phyloP scores from a whole-genome alignment of 2,113 vertebrate genomes.

The Oenanthe oenanthe region DNA sequence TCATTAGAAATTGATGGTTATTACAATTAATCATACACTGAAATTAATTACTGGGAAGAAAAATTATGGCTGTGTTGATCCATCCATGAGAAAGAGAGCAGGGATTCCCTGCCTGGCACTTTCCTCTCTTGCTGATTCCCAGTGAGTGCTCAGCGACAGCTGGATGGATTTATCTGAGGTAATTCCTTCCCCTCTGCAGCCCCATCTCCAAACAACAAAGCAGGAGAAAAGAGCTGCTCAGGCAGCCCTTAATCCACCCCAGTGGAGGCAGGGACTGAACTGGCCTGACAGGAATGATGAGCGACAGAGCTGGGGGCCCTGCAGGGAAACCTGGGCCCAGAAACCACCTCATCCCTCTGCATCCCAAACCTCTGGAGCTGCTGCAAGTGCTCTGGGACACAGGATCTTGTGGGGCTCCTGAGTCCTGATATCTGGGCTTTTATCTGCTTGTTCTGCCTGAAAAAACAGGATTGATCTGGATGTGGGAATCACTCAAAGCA shows the following conservation, averaged over 20 bases:
- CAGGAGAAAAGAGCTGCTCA: conserved; percentile 19
- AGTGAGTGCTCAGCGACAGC: not conserved
- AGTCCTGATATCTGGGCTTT: not conserved
- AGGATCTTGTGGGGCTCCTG: not conserved
- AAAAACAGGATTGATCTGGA: not conserved
- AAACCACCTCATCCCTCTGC: not conserved
- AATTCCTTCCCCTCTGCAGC: conserved; percentile 14
- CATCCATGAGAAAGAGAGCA: not conserved
- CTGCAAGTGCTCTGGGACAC: not conserved
- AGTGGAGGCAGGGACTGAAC: conserved; percentile 38
- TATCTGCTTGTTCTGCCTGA: rapidly evolving
- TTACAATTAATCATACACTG: conserved; percentile 42
- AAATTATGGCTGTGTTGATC: not conserved
- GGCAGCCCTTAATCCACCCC: conserved; percentile 24
- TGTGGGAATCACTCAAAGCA: not conserved
- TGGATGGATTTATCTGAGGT: not conserved
- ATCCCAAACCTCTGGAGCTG: not conserved
- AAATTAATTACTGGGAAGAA: conserved; percentile 35
- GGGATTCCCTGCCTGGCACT: not conserved
- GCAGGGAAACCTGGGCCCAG: not conserved
- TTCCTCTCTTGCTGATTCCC: not conserved
- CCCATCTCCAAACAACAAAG: conserved; percentile 29
- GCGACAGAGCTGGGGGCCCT: conserved; percentile 26
- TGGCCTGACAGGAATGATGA: conserved; percentile 60
- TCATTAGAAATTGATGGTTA: conserved; percentile 34